Percentiles rank a stretch among this genome's conserved stretches.
Conservation (phyloP, 2,888 invertebrate genomes). For the Noctua comes region DNA sequence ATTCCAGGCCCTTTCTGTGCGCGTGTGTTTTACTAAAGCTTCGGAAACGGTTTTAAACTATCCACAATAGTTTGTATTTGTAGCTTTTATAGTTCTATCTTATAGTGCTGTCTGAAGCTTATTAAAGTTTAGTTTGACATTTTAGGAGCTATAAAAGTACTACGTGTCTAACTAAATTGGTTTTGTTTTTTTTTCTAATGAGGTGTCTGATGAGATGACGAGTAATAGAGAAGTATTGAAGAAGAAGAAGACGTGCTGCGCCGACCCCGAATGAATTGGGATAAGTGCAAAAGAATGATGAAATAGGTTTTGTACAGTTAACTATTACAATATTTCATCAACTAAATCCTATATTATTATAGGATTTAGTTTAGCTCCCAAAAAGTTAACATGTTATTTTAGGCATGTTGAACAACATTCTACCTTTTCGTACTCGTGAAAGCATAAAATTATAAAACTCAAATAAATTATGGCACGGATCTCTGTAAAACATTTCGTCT, state of each 20-base stretch:
- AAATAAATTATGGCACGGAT: constrained; percentile 54
- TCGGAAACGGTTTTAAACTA: constrained; percentile 60
- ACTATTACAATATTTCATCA: not conserved
- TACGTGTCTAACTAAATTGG: not conserved
- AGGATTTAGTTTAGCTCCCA: no score
- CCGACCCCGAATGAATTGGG: no score
- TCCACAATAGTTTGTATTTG: constrained; percentile 47
- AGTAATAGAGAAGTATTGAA: no score
- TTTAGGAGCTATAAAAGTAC: not conserved
- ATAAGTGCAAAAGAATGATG: no score
- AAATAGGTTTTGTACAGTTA: not conserved
- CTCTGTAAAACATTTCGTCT: constrained; percentile 55
- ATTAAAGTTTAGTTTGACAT: constrained; percentile 3
- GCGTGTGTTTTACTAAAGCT: constrained; percentile 69
- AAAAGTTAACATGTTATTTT: constrained; percentile 29
- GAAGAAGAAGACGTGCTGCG: no score
- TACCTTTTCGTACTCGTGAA: constrained; percentile 32
- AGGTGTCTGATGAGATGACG: no score
- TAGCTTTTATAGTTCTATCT: constrained; percentile 25
- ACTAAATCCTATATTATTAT: not conserved
- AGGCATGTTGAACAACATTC: constrained; percentile 30
- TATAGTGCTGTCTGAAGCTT: constrained; percentile 9
- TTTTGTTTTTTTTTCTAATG: not conserved
- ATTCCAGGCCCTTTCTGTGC: constrained; percentile 73
- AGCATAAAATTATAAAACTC: constrained; percentile 54